Conservation (phyloP, 2,888 invertebrate genomes). For the Hypsopygia costalis region DNA sequence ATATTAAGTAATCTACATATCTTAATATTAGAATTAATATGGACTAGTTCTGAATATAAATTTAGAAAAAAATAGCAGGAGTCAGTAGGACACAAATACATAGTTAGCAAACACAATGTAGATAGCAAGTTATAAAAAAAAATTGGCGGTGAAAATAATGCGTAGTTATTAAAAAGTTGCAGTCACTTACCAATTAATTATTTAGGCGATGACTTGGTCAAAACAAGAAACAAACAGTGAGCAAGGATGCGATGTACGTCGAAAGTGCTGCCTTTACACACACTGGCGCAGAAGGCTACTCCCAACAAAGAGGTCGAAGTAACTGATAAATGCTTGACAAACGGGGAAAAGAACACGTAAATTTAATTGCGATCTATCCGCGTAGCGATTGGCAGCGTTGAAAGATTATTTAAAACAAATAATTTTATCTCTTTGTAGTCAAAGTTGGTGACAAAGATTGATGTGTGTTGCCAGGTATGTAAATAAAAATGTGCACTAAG, state of each 20-base stretch:
- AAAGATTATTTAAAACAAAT: constrained; percentile 25
- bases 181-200: constrained; percentile 10
- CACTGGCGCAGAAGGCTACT: constrained; percentile 95
- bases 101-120: too few relatives aligned
- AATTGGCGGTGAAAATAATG: too few relatives aligned
- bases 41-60: too few relatives aligned
- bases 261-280: constrained; percentile 89
- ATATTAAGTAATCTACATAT: too few relatives aligned
- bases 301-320: constrained; percentile 18
- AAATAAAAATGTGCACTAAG: neutral
- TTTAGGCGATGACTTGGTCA: neutral
- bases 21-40: too few relatives aligned
- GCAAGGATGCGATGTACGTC: constrained; percentile 37
- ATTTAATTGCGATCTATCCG: constrained; percentile 38
- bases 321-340: constrained; percentile 42
- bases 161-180: neutral
- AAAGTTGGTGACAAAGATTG: neutral
- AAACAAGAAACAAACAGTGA: neutral
- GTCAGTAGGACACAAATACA: too few relatives aligned
- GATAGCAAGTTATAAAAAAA: too few relatives aligned
- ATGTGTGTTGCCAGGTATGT: neutral
- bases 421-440: neutral
- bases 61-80: too few relatives aligned
- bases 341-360: constrained; percentile 28
- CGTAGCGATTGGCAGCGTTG: constrained; percentile 37